Conservation (phyloP, 2,113 vertebrate genomes). For the Etia nguti region DNA sequence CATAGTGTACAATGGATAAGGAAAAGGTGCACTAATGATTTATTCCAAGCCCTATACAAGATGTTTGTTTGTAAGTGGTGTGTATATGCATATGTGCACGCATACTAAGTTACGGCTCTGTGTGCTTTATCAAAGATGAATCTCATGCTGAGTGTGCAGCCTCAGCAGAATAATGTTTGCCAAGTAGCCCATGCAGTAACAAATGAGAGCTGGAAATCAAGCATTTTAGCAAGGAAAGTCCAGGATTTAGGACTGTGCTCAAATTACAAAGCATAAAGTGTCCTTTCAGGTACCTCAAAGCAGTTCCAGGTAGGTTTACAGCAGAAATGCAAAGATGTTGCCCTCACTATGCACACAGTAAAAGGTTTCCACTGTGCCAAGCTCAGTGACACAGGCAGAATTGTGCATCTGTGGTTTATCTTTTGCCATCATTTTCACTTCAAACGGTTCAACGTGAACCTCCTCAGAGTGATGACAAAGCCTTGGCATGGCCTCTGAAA, state of each 20-base stretch:
- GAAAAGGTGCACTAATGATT: conserved; percentile 35
- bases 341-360: not conserved
- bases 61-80: conserved; percentile 1
- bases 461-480: conserved; percentile 29
- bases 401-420: not conserved
- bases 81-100: not conserved
- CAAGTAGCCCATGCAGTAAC: conserved; percentile 6
- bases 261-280: not conserved
- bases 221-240: conserved; percentile 1
- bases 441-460: not conserved
- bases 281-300: not conserved
- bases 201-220: conserved; percentile 21
- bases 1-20: not conserved
- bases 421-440: not conserved
- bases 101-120: not conserved
- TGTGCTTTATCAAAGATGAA: conserved; percentile 43
- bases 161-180: conserved; percentile 24
- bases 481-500: conserved; percentile 23
- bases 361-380: not conserved
- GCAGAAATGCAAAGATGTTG: not conserved
- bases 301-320: not conserved
- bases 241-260: not conserved
- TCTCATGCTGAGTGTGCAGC: conserved; percentile 16
- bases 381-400: not conserved
- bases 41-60: not conserved